These are phyloP conservation scores for Butorides virescens DNA, from an alignment of 2,113 vertebrate species.

Conservation along the genomic window DNA sequence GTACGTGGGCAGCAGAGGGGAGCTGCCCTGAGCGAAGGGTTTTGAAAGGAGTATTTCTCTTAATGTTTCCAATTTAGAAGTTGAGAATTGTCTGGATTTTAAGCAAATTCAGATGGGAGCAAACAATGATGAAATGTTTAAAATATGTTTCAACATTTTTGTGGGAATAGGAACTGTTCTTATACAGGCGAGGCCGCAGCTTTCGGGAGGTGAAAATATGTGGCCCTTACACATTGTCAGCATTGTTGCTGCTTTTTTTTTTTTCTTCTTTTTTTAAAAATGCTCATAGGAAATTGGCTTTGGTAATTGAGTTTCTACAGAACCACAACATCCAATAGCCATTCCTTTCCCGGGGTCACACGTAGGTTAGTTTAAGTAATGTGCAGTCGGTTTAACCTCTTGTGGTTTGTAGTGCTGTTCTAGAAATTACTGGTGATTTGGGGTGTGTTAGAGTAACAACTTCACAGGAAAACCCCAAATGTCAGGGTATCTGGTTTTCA, in stretches of 20 bases:
- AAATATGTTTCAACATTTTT: conserved; percentile 62
- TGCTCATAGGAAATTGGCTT: conserved; percentile 63
- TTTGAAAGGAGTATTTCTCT: conserved; percentile 3
- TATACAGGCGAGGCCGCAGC: neutral
- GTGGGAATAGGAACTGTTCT: conserved; percentile 32
- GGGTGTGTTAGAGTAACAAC: conserved; percentile 41
- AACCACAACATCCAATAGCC: conserved; percentile 61
- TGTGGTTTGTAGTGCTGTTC: conserved; percentile 47
- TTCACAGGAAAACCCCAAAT: conserved; percentile 51
- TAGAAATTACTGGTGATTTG: conserved; percentile 52
- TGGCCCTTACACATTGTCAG: conserved; percentile 40
- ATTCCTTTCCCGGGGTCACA: conserved; percentile 37
- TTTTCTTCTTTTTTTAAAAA: neutral
- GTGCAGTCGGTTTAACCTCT: conserved; percentile 50
- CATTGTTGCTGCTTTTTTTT: neutral
- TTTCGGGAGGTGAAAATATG: conserved; percentile 6
- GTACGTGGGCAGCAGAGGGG: neutral
- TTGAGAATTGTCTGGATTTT: conserved; percentile 55
- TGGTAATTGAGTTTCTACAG: conserved; percentile 68
- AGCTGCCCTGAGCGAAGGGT: neutral
- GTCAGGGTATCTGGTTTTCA: conserved; percentile 18
- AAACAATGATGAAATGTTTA: conserved; percentile 56
- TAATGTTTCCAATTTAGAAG: conserved; percentile 36
- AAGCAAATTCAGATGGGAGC: conserved; percentile 56
- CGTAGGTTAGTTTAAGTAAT: conserved; percentile 53